Evolutionary conservation across 1,140 invertebrate species (phyloP).

Genomic region (Listronotus bonariensis): DNA sequence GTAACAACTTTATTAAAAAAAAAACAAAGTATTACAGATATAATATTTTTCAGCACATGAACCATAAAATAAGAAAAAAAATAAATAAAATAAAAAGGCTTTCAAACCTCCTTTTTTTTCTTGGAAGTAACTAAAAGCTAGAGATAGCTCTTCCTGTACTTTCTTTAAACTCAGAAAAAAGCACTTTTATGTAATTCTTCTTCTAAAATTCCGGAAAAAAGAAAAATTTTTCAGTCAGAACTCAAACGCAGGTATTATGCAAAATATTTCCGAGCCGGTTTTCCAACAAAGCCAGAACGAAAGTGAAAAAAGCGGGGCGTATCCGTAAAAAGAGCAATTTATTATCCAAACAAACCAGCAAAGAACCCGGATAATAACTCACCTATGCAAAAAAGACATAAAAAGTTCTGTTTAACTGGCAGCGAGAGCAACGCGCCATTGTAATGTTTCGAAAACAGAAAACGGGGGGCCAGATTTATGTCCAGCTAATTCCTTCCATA

Average conservation of each 20-base stretch:
- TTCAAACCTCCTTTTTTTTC: too few species aligned
- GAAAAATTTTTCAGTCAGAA: not conserved
- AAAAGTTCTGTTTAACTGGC: conserved; percentile 7
- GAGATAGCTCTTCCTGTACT: too few species aligned
- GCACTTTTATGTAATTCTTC: too few species aligned
- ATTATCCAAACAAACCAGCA: conserved; percentile 19
- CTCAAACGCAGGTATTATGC: conserved; percentile 18
- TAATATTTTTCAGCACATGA: too few species aligned
- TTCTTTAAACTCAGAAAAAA: too few species aligned
- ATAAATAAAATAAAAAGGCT: too few species aligned
- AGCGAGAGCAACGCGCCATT: conserved; percentile 8
- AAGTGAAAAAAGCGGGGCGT: conserved; percentile 12
- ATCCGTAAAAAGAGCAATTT: conserved; percentile 16
- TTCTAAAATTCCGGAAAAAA: conserved; percentile 3
- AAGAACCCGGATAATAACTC: conserved; percentile 13
- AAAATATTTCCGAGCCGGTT: conserved; percentile 8
- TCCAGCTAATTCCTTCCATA: conserved; percentile 2
- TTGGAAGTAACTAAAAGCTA: too few species aligned
- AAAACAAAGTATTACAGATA: too few species aligned
- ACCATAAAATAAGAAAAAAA: too few species aligned
- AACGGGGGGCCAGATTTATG: conserved; percentile 3
- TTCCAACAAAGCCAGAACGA: conserved; percentile 1
- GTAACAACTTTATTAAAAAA: too few species aligned
- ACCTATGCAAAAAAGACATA: conserved; percentile 7
- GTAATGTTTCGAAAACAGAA: conserved; percentile 12